These are phyloP conservation scores for Eulemur albifrons DNA, from an alignment of 2,797 vertebrate species.

Conservation along the genomic window DNA sequence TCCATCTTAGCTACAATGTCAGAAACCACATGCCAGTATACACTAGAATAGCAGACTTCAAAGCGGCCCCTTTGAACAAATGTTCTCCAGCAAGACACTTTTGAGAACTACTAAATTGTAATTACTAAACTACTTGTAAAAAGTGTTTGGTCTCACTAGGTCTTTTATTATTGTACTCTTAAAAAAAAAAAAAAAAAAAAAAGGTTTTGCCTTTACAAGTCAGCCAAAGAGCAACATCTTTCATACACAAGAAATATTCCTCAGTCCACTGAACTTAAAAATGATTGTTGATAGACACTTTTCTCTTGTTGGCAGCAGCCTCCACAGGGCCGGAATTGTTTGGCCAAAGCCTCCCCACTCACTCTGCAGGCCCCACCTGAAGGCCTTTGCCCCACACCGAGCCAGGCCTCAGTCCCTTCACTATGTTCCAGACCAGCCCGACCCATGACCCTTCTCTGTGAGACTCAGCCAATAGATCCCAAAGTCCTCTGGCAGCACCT, in stretches of 20 bases:
- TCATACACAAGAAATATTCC: neutral
- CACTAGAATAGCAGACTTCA: neutral
- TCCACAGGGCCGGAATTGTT: neutral
- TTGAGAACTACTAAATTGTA: neutral
- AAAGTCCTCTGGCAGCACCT: neutral
- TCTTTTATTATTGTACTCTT: neutral
- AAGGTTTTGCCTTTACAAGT: neutral
- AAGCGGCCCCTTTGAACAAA: neutral
- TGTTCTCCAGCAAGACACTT: neutral
- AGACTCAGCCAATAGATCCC: neutral
- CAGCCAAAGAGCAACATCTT: neutral
- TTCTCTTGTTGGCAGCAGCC: neutral
- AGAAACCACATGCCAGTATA: neutral
- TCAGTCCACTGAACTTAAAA: neutral
- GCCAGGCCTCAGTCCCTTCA: neutral
- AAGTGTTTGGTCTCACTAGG: neutral
- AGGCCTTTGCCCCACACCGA: neutral
- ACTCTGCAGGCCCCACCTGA: neutral
- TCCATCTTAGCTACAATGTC: neutral
- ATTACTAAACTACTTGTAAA: neutral
- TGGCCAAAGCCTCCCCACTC: neutral
- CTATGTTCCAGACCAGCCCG: neutral
- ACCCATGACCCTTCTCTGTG: neutral
- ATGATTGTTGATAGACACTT: neutral
- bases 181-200: neutral